Conservation (phyloP, 2,888 invertebrate species). For the Fragum sueziense region DNA sequence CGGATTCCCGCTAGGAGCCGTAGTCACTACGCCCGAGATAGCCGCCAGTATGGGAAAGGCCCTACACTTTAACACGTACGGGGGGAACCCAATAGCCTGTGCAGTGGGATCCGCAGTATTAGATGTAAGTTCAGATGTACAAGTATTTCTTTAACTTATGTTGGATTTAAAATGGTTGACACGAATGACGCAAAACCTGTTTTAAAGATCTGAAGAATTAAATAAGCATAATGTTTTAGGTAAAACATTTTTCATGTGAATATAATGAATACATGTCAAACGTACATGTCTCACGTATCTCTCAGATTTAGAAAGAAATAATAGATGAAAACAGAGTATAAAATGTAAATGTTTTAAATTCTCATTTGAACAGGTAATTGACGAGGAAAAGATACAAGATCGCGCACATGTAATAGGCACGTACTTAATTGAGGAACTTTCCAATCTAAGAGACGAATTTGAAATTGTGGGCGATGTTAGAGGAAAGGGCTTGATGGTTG, state of each 20-base stretch:
- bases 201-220: too few species aligned
- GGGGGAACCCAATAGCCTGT: conserved; percentile 96
- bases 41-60: conserved; percentile 89
- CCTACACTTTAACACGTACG: conserved; percentile 96
- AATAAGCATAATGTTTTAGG: too few species aligned
- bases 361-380: conserved; percentile 90
- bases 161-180: too few species aligned
- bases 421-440: conserved; percentile 90
- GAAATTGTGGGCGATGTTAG: conserved; percentile 94
- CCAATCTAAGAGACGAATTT: conserved; percentile 86
- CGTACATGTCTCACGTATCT: too few species aligned
- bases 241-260: too few species aligned
- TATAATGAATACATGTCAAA: too few species aligned
- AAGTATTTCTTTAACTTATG: too few species aligned
- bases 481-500: conserved; percentile 98
- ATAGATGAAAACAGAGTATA: too few species aligned
- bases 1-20: conserved; percentile 97
- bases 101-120: conserved; percentile 94
- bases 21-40: conserved; percentile 94
- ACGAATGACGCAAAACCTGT: too few species aligned
- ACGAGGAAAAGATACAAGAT: conserved; percentile 78
- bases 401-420: conserved; percentile 91
- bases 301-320: too few species aligned
- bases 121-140: conserved; percentile 88
- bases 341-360: too few species aligned